Evolutionary conservation across 2,113 vertebrate genomes (phyloP).

Genomic region (Cochlearius cochlearius): DNA sequence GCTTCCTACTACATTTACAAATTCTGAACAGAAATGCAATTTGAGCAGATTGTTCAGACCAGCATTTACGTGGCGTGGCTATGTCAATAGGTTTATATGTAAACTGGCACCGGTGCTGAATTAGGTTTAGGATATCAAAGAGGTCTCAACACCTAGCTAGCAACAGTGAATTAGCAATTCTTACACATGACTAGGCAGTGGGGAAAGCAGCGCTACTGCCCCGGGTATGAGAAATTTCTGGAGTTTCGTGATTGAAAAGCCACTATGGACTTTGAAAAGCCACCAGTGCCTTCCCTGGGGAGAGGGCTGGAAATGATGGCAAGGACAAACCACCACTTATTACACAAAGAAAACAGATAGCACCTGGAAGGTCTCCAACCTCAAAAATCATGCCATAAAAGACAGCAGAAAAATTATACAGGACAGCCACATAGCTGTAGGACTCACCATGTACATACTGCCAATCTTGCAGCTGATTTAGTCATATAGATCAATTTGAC

Average conservation of each 20-base stretch:
- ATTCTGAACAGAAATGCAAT: not conserved
- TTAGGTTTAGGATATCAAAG: not conserved
- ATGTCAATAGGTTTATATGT: rapidly evolving
- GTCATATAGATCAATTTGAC: not conserved
- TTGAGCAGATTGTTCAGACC: not conserved
- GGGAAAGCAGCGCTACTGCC: not conserved
- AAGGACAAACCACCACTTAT: not conserved
- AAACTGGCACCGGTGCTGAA: not conserved
- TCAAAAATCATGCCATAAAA: not conserved
- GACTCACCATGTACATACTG: not conserved
- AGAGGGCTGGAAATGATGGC: not conserved
- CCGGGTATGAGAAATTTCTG: not conserved
- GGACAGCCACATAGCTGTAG: not conserved
- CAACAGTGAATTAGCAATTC: not conserved
- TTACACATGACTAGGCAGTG: not conserved
- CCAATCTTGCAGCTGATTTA: not conserved
- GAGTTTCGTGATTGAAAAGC: not conserved
- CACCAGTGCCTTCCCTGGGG: not conserved
- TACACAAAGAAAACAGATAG: not conserved
- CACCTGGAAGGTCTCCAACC: not conserved
- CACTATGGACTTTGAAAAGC: not conserved
- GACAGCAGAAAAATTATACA: not conserved
- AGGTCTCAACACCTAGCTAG: not conserved
- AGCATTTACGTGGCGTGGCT: not conserved
- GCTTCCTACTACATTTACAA: not conserved